These are phyloP conservation scores for Emesis furor DNA, from an alignment of 2,888 invertebrate species.

Conservation along the genomic window DNA sequence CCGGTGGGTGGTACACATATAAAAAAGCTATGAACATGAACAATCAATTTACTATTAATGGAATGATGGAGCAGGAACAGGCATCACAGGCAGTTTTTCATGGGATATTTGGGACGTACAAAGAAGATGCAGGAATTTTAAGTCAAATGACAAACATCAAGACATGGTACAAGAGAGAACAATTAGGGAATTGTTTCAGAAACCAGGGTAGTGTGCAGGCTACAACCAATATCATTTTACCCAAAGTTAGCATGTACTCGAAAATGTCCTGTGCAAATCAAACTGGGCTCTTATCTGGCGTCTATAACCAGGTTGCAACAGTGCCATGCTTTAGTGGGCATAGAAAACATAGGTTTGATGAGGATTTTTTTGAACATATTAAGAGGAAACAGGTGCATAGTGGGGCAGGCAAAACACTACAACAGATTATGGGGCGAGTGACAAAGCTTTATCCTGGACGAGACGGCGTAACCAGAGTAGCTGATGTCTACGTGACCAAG, in stretches of 20 bases:
- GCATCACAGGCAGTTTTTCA: conserved; percentile 69
- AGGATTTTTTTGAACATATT: conserved; percentile 41
- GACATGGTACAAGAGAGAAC: conserved; percentile 61
- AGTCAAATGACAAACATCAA: conserved; percentile 38
- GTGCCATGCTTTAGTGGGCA: conserved; percentile 54
- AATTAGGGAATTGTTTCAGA: conserved; percentile 55
- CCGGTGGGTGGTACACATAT: conserved; percentile 69
- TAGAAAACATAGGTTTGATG: conserved; percentile 52
- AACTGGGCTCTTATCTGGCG: conserved; percentile 57
- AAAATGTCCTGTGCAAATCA: conserved; percentile 71
- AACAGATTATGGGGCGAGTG: conserved; percentile 60
- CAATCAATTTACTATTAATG: conserved; percentile 34
- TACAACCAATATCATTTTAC: no score
- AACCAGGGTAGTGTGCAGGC: conserved; percentile 24
- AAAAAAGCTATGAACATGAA: conserved; percentile 34
- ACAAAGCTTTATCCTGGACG: conserved; percentile 34
- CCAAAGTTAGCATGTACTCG: no score
- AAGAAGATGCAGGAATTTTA: conserved; percentile 65
- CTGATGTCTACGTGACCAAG: conserved; percentile 37
- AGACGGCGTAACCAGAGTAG: conserved; percentile 62
- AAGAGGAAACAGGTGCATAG: conserved; percentile 27
- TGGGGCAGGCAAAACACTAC: no score
- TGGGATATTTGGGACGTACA: conserved; percentile 69
- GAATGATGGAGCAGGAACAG: conserved; percentile 55
- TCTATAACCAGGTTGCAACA: conserved; percentile 65